A percentile compares a stretch with the other conserved stretches of the same genome.
phyloP scores from a whole-genome alignment of 2,888 invertebrate species.

The Erynnis tages region DNA sequence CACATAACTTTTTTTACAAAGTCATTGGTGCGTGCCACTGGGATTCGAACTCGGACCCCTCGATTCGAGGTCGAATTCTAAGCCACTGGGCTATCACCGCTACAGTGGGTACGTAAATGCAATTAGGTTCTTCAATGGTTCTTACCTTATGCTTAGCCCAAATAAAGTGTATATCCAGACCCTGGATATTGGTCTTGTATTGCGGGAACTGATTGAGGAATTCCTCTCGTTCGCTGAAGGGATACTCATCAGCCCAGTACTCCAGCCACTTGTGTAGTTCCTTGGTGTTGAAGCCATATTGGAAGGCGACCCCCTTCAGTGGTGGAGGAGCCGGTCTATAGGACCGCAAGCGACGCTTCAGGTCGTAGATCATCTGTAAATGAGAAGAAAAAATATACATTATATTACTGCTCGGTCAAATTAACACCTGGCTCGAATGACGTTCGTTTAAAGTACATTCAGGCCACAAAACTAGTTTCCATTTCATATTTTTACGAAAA shows the following conservation, averaged over 20 bases:
- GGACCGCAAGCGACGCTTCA: slow-evolving; percentile 51
- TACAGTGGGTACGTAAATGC: no score
- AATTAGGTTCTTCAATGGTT: no score
- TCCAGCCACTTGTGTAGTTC: slow-evolving; percentile 82
- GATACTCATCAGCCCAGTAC: slow-evolving; percentile 88
- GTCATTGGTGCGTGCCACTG: no score
- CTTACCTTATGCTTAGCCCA: slow-evolving; percentile 81
- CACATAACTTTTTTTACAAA: no score
- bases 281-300: slow-evolving; percentile 88
- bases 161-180: slow-evolving; percentile 86
- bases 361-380: slow-evolving; percentile 58
- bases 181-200: slow-evolving; percentile 86
- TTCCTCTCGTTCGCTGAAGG: slow-evolving; percentile 74
- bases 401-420: no score
- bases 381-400: neutral
- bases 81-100: no score
- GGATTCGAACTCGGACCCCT: no score
- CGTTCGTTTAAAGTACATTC: no score
- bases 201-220: slow-evolving; percentile 84
- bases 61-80: no score
- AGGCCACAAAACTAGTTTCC: no score
- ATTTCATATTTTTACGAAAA: no score
- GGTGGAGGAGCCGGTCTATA: slow-evolving; percentile 60
- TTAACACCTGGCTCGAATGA: no score
- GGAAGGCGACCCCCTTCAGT: slow-evolving; percentile 84